Evolutionary conservation across 2,888 invertebrate genomes (phyloP).

Genomic region (Himalopsyche tibetana): DNA sequence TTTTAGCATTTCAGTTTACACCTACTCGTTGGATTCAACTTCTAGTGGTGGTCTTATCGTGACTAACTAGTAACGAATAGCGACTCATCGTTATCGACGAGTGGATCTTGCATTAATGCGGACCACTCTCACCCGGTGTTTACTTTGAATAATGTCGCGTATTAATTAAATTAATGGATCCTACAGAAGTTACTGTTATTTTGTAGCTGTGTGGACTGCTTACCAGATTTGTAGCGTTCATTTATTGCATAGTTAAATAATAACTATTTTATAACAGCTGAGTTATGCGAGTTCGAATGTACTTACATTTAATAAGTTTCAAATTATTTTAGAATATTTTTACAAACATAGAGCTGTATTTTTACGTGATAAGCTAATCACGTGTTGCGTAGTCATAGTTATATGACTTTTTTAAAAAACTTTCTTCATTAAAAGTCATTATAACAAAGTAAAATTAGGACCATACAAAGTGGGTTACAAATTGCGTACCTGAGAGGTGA

Average conservation of each 20-base stretch:
- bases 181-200: not conserved
- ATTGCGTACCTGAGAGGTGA: too few species aligned
- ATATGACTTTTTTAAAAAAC: too few species aligned
- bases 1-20: conserved; percentile 54
- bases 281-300: too few species aligned
- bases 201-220: not conserved
- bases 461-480: too few species aligned
- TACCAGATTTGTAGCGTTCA: not conserved
- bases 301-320: too few species aligned
- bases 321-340: too few species aligned
- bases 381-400: too few species aligned
- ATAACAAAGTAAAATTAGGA: too few species aligned
- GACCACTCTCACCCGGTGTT: not conserved
- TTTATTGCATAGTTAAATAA: not conserved
- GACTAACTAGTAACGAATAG: conserved; percentile 48
- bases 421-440: too few species aligned
- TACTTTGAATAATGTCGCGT: conserved; percentile 4
- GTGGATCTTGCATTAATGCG: not conserved
- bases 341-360: too few species aligned
- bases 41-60: conserved; percentile 31
- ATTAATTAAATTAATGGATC: conserved; percentile 1
- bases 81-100: conserved; percentile 47
- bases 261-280: too few species aligned
- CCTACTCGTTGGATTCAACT: conserved; percentile 8
- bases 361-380: too few species aligned